phyloP scores from a whole-genome alignment of 2,113 vertebrate genomes.

The Furnarius figulus region DNA sequence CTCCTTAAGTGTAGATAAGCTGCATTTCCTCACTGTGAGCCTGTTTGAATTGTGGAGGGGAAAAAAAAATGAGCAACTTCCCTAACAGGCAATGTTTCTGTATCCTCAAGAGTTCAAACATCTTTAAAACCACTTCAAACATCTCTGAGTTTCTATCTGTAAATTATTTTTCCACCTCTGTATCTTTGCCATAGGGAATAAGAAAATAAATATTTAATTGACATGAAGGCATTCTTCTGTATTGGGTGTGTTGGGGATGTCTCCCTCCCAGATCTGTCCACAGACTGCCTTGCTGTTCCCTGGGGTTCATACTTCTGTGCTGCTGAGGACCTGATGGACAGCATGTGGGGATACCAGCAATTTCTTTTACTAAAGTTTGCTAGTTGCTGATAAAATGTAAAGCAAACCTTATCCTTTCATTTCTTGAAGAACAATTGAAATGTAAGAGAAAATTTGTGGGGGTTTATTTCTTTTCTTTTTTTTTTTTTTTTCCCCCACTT shows the following conservation, averaged over 20 bases:
- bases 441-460: not conserved
- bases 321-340: not conserved
- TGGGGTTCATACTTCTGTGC: not conserved
- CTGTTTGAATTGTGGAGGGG: not conserved
- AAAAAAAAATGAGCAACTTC: not conserved
- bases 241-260: rapidly evolving
- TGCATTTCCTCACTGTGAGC: not conserved
- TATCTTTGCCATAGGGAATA: not conserved
- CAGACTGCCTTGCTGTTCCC: not conserved
- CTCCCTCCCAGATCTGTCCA: not conserved
- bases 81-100: not conserved
- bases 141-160: not conserved
- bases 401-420: not conserved
- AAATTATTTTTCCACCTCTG: not conserved
- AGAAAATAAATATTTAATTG: not conserved
- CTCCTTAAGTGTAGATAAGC: not conserved
- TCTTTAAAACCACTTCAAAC: not conserved
- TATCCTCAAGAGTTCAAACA: not conserved
- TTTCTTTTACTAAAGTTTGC: not conserved
- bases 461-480: no score
- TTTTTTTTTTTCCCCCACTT: not conserved
- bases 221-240: not conserved
- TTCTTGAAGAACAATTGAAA: not conserved
- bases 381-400: not conserved
- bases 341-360: not conserved